Base-by-base conservation (phyloP, 2,797 vertebrate species). In the Dromococcyx pavoninus region DNA sequence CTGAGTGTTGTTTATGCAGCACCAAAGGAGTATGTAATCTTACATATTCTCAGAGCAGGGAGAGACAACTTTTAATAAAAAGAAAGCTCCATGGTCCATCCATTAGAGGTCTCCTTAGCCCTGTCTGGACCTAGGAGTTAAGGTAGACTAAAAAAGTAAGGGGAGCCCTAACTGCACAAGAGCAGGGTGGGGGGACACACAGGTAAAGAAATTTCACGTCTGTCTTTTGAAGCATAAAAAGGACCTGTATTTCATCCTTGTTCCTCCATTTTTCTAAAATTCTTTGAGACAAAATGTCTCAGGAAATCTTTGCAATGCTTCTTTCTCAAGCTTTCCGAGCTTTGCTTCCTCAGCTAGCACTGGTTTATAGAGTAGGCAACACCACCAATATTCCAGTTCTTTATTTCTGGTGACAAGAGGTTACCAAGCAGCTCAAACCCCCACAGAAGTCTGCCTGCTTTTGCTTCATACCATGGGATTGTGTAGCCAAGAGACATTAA, bases 401-500 rank as follows among this genome's bases (percentile, higher is more conserved):
- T 77, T 87, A 74, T 88, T 92, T 83, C 85, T 94, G 33, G 32
- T 70, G 56, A 76, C 39, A 60, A 50, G 70, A 69, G 27, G 61
- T 88, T 81, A 79, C 74, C 0, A 4, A 92, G 70, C 56, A 86
- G 79, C 72, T 84, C 0, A 0, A 35, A 88, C 17, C 17, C 41
- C 35, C n/a, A 3, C 51, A 35, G 66, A 72, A 78, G 18, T 62
- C 62, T 73, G 28, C 39, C 44, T 76, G 80, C 17, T 90, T 72
- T 80, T 79, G 9, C 77, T 78, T 93, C 75, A 56, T 86, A 87
- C 79, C 39, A 18, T 50, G 70, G 64, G 76, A 56, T 17, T 69
- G 25, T 71, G 60, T 70, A 84, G 91, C 94, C 85, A 88, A 81
- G 66, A 91, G 67, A 37, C 60, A 79, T 81, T 91, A 72, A 43